A percentile compares a stretch with the other conserved stretches of the same genome.
These are phyloP conservation scores for Trachymyrmex cornetzi DNA, from an alignment of 1,140 invertebrate genomes.

Conservation along the genomic window DNA sequence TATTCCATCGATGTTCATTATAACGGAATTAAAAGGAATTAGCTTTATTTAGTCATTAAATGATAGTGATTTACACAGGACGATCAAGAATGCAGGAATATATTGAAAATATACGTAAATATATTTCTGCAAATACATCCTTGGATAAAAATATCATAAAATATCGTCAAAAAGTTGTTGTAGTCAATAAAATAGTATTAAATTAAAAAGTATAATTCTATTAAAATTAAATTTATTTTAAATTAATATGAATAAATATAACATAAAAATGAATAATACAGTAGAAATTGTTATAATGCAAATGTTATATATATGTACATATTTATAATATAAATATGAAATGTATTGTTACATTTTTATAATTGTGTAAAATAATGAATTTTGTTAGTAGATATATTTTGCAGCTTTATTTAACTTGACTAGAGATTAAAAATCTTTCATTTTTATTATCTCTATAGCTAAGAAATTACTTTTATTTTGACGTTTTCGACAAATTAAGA, in stretches of 20 bases:
- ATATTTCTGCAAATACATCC: background rate
- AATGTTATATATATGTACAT: no score
- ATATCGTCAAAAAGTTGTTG: background rate
- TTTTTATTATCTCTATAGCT: background rate
- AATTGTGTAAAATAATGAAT: no score
- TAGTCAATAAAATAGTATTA: background rate
- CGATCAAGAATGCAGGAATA: constrained; percentile 4
- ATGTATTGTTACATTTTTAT: no score
- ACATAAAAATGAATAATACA: background rate
- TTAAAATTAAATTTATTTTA: background rate
- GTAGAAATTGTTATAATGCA: no score
- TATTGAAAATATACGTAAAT: background rate
- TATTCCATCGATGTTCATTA: constrained; percentile 48
- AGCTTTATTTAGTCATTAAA: constrained; percentile 36
- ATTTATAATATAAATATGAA: no score
- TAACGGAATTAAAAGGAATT: constrained; percentile 47
- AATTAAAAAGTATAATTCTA: constrained; percentile 1
- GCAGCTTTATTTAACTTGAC: no score
- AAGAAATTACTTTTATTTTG: background rate
- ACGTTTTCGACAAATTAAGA: background rate
- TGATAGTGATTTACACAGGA: constrained; percentile 4
- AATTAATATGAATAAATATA: background rate
- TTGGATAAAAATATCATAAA: background rate
- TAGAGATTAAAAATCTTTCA: background rate
- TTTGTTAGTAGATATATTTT: no score